Evolutionary conservation across 2,113 vertebrate species (phyloP).

Genomic region (Pterocles gutturalis): DNA sequence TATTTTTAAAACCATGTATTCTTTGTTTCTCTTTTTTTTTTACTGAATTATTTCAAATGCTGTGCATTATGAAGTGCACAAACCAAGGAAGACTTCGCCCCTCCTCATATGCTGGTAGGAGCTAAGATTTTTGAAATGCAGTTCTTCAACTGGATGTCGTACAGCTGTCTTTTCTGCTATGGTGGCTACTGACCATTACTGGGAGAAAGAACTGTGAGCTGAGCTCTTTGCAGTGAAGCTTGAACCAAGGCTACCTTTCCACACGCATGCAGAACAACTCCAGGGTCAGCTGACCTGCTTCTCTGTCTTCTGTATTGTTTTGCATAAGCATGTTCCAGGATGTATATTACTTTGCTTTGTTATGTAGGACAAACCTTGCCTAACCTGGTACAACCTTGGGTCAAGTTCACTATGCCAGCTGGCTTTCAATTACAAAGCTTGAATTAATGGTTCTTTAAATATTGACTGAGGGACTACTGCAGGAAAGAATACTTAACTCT

Average conservation of each 20-base stretch:
- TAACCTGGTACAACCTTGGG: not conserved
- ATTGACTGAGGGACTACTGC: not conserved
- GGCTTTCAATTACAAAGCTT: not conserved
- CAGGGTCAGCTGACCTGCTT: not conserved
- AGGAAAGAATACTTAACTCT: not conserved
- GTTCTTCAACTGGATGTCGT: not conserved
- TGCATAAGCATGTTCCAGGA: not conserved
- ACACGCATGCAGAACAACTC: not conserved
- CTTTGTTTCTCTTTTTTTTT: not conserved
- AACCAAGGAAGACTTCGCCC: not conserved
- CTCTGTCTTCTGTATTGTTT: not conserved
- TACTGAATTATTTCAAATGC: not conserved
- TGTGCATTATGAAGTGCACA: not conserved
- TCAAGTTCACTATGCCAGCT: not conserved
- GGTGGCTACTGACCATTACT: not conserved
- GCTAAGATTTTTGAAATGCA: not conserved
- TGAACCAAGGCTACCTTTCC: not conserved
- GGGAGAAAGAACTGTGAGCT: not conserved
- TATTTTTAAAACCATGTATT: not conserved
- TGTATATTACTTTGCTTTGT: not conserved
- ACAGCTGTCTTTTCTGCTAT: not conserved
- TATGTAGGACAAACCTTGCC: not conserved
- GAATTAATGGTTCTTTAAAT: constrained; percentile 15
- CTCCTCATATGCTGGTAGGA: not conserved
- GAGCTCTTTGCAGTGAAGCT: not conserved